Evolutionary conservation across 2,797 vertebrate species (phyloP).

Genomic region (Danio jaintianensis): DNA sequence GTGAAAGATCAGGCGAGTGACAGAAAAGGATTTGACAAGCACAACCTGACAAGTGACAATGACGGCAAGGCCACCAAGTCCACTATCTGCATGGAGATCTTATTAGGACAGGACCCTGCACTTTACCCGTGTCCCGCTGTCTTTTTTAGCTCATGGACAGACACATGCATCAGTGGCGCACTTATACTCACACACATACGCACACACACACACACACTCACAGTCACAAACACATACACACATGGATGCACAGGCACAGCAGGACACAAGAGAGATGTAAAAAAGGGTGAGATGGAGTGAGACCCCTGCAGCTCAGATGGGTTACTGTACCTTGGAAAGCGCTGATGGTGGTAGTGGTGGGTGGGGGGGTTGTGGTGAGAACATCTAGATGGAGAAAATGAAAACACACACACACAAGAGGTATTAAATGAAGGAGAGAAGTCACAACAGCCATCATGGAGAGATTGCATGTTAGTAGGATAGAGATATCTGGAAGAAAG

Average conservation of each 20-base stretch:
- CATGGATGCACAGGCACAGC: constrained; percentile 41
- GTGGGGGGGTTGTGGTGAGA: constrained; percentile 97
- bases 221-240: too few species aligned
- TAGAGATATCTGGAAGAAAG: constrained; percentile 30
- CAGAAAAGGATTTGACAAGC: constrained; percentile 61
- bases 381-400: constrained; percentile 98
- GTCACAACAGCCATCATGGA: constrained; percentile 39
- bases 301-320: constrained; percentile 68
- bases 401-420: constrained; percentile 80
- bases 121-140: constrained; percentile 62
- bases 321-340: constrained; percentile 94
- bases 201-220: too few species aligned
- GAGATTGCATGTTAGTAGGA: constrained; percentile 51
- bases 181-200: constrained; percentile 37
- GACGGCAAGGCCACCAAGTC: constrained; percentile 70
- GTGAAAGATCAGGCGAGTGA: constrained; percentile 60
- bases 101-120: constrained; percentile 70
- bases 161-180: constrained; percentile 36
- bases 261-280: constrained; percentile 61
- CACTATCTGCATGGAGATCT: constrained; percentile 74
- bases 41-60: constrained; percentile 70
- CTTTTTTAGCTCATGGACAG: constrained; percentile 53
- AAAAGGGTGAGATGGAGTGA: constrained; percentile 69
- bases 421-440: constrained; percentile 73
- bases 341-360: constrained; percentile 90